Evolutionary conservation across 2,888 invertebrate genomes (phyloP), one percentile per base, ranked within the genome.

Genomic region (Kuschelorhynchus macadamiae): DNA sequence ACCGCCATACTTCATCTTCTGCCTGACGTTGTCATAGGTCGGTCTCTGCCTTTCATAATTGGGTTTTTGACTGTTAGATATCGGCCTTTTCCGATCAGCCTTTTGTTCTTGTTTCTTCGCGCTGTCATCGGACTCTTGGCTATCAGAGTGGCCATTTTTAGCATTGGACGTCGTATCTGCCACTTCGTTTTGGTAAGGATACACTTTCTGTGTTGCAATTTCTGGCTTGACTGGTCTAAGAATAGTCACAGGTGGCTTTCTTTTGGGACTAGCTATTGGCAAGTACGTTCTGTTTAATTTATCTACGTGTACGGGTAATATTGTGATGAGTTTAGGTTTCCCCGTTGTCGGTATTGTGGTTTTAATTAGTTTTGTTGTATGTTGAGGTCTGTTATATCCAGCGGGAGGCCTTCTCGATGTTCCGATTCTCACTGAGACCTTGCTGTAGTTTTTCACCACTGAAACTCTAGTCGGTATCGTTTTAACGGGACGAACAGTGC

Each of bases 271-370:
- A 52, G 72, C 59, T 46, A 66, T 25, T 12, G 71, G 66, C 30
- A 67, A 33, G 53, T 72, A 73, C 16, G 74, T 70, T 42, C 71
- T 70, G 53, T 71, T 73, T 14, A 66, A 56, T 9, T 63, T 71
- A 12, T 66, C 56, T 18, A 72, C 75, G 47, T 73, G 74, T 21
- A 76, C 74, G 66, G 86, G 83, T 33, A 86, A 81, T 39, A 86
- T 85, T 59, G 84, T 83, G 33, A 79, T 71, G 7, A 80, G 65
- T 75, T 86, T 84, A 47, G 84, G 81, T 25, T 85, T 85, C 78
- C 75, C 68, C 76, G 77, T 71, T 82, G 85, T 78, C 81, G 85
- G 72, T 81, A 71, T 64, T 2, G 78, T 56, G 72, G 77, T 53
- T 70, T 67, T 55, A 68, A 70, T 64, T 8, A 59, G 30, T 65